phyloP scores from a whole-genome alignment of 2,113 vertebrate species.

The Eubucco bourcierii region DNA sequence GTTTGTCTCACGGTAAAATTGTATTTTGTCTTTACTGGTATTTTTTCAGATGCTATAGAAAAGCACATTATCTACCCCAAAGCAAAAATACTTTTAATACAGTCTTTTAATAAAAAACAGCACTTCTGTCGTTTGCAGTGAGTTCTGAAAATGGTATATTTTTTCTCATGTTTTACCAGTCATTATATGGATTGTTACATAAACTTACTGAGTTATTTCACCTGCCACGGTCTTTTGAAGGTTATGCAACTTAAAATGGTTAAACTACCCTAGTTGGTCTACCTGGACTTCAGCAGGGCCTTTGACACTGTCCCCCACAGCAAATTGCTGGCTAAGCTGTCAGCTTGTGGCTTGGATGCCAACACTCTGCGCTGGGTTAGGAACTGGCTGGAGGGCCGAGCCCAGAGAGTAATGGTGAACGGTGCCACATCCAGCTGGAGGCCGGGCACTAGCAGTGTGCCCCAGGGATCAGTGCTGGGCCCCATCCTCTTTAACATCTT shows the following conservation, averaged over 20 bases:
- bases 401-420: too few species aligned
- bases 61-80: neutral
- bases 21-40: neutral
- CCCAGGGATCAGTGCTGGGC: too few species aligned
- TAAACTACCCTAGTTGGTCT: too few species aligned
- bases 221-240: constrained; percentile 31
- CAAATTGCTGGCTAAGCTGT: too few species aligned
- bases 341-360: too few species aligned
- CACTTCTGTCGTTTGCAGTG: neutral
- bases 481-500: too few species aligned
- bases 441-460: too few species aligned
- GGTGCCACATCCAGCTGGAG: too few species aligned
- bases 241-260: constrained; percentile 29
- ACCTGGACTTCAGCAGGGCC: too few species aligned
- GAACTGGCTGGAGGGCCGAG: too few species aligned
- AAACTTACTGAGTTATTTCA: constrained; percentile 33
- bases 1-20: neutral
- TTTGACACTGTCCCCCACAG: too few species aligned
- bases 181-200: constrained; percentile 4
- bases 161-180: neutral
- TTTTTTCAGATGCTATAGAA: neutral
- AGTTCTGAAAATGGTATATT: neutral
- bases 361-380: too few species aligned
- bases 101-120: neutral
- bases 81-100: neutral